Evolutionary conservation across 2,888 invertebrate genomes (phyloP).

Genomic region (Dendrolimus pini): DNA sequence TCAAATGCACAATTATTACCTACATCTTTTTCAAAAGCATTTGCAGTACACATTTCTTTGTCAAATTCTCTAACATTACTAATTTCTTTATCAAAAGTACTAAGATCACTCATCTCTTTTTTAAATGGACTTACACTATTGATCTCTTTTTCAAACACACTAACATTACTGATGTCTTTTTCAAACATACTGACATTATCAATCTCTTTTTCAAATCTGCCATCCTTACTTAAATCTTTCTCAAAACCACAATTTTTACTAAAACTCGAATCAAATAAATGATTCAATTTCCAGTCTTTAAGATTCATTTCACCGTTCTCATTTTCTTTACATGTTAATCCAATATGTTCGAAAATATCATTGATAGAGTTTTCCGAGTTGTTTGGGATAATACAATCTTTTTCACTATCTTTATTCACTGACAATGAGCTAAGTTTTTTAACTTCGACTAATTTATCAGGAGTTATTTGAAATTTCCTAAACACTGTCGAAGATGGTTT

Average conservation of each 20-base stretch:
- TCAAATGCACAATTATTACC: background rate
- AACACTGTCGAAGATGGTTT: slow-evolving; percentile 60
- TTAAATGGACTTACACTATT: background rate
- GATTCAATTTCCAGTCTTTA: slow-evolving; percentile 51
- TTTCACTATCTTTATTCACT: background rate
- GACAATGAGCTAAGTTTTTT: background rate
- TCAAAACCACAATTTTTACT: slow-evolving; percentile 29
- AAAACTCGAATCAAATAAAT: slow-evolving; percentile 44
- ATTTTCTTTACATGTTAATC: slow-evolving; percentile 36
- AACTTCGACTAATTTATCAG: slow-evolving; percentile 39
- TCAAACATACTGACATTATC: background rate
- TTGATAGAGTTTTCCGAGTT: slow-evolving; percentile 12
- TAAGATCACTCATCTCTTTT: background rate
- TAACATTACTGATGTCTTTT: background rate
- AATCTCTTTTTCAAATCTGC: slow-evolving; percentile 12
- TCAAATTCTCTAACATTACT: background rate
- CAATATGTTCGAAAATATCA: slow-evolving; percentile 41
- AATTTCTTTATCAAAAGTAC: background rate
- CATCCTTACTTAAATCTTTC: slow-evolving; percentile 6
- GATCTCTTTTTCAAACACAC: background rate
- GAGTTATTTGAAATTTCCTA: slow-evolving; percentile 59
- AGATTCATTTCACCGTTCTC: slow-evolving; percentile 34
- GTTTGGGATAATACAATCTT: background rate
- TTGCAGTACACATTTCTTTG: background rate
- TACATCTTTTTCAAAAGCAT: background rate